These are phyloP conservation scores for human (Homo sapiens) DNA, from an alignment of 2,113 vertebrate species.

Conservation along the genomic window GRCh38 chr20:18915001-18915500, in stretches of 20 bases:
- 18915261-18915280: background rate
- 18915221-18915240: background rate
- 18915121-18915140: background rate
- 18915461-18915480: background rate
- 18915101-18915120: background rate
- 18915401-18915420: background rate
- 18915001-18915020: background rate
- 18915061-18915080: background rate
- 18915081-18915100: background rate
- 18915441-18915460: background rate
- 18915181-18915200: background rate
- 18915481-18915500: background rate
- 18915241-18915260: background rate
- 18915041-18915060: background rate
- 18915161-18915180: background rate
- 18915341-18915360: background rate
- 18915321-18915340: background rate
- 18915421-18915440: background rate
- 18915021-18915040: background rate
- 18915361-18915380: background rate
- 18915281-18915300: background rate
- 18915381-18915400: background rate
- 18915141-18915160: background rate
- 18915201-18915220: background rate
- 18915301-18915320: background rate